phyloP scores from a whole-genome alignment of 2,888 invertebrate genomes.

The Sesia bembeciformis region DNA sequence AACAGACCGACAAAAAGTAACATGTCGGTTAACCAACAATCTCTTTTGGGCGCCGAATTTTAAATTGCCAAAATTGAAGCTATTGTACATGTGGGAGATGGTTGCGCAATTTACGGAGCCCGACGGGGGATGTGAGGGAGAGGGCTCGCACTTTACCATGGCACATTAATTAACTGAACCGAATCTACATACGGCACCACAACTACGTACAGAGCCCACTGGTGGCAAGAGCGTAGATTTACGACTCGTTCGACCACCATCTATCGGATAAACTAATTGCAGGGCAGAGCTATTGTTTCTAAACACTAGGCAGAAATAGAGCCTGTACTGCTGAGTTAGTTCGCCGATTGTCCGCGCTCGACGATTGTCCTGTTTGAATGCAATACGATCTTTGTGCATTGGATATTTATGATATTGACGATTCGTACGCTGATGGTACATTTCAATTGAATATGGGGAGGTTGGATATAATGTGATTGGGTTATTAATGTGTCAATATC shows the following conservation, averaged over 20 bases:
- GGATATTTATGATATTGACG: constrained; percentile 14
- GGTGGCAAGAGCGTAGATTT: constrained; percentile 67
- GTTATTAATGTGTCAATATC: too few relatives aligned
- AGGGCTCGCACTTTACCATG: constrained; percentile 61
- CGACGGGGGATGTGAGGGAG: constrained; percentile 50
- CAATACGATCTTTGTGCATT: constrained; percentile 16
- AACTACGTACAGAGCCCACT: constrained; percentile 58
- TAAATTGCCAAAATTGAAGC: constrained; percentile 54
- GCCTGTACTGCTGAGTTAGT: constrained; percentile 28
- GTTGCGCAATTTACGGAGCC: constrained; percentile 64
- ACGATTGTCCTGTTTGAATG: constrained; percentile 41
- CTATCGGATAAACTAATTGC: constrained; percentile 72
- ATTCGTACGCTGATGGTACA: background rate
- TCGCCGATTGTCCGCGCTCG: constrained; percentile 36
- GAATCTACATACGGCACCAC: constrained; percentile 68
- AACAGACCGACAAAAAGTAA: constrained; percentile 5
- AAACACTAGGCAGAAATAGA: constrained; percentile 60
- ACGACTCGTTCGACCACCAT: constrained; percentile 69
- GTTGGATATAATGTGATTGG: too few relatives aligned
- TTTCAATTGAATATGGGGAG: too few relatives aligned
- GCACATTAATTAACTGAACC: constrained; percentile 69
- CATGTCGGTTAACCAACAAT: constrained; percentile 12
- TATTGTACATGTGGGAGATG: constrained; percentile 57
- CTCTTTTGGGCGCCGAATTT: constrained; percentile 40
- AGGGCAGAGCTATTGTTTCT: constrained; percentile 67